Evolutionary conservation across 2,113 vertebrate genomes (phyloP), one percentile per base, ranked within the genome.

Genomic region (Leucopsar rothschildi): DNA sequence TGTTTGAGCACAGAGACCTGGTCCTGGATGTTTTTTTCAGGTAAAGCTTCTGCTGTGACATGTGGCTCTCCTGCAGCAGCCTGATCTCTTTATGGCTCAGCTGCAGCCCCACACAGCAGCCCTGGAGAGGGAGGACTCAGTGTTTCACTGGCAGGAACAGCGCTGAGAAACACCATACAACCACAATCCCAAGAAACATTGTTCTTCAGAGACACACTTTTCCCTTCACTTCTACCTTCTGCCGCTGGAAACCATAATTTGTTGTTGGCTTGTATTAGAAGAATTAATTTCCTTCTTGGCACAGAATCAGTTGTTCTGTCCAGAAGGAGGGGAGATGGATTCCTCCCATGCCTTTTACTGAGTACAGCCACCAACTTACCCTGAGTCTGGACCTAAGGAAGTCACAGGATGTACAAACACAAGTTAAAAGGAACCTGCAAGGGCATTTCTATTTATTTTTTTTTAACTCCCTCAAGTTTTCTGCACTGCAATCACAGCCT

Each of bases 171-270:
- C 82, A 65, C 27, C 3, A 23, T 0, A 28, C 33, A 90, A 21
- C 81, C 90, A 85, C 66, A 65, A 19, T 82, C 82, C 82, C 85
- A 37, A 79, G 75, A 95, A 96, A 59, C 85, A 95, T 33, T 47
- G 82, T 20, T 87, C 87, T 82, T 90, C 37, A 31, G 84, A 87
- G 83, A 82, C 79, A 45, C 27, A 10, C 66, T 73, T 93, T 71
- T 68, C 70, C 86, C 40, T 89, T 49, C 61, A 21, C 40, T 96
- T 65, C 73, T 82, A 9, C 66, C 39, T 85, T 57, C 66, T 57
- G 11, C 56, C 55, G 9, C 33, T 85, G 29, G 53, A 49, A 89
- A 72, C 50, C 57, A 47, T n/a, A 70, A 92, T 56, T 91, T 82
- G 21, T 71, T 90, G 45, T 53, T 91, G 82, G 61, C 82, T 39